Evolutionary conservation across 2,888 invertebrate genomes (phyloP).

Genomic region (Lycocerus yunnanus): DNA sequence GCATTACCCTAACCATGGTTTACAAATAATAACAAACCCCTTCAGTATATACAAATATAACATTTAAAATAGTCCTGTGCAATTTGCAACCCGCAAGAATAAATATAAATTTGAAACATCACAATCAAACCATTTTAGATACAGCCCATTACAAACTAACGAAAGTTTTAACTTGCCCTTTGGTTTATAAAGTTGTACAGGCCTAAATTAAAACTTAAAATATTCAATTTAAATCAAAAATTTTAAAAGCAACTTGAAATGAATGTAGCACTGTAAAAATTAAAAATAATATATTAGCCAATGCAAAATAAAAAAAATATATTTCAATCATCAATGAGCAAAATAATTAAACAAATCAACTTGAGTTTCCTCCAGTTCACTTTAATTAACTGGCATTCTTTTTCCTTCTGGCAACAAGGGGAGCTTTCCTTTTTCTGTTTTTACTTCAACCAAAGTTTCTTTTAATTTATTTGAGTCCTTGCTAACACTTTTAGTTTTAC

Average conservation of each 20-base stretch:
- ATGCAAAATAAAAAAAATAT: no score
- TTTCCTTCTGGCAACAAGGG: background rate
- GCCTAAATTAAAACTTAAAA: no score
- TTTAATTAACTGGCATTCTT: background rate
- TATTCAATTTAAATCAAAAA: background rate
- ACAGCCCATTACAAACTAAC: no score
- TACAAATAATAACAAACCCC: background rate
- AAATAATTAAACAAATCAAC: background rate
- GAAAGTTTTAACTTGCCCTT: no score
- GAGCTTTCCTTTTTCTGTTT: background rate
- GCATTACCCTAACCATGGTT: background rate
- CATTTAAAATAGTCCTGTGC: background rate
- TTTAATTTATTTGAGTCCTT: slow-evolving; percentile 42
- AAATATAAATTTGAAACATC: background rate
- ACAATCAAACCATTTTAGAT: no score
- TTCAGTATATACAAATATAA: background rate
- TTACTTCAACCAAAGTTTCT: background rate
- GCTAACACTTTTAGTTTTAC: slow-evolving; percentile 69
- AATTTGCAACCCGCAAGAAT: background rate
- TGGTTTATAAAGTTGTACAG: background rate
- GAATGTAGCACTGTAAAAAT: background rate
- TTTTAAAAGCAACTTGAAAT: no score
- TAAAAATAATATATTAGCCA: no score
- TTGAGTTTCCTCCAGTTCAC: background rate
- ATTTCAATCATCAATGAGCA: background rate